These are phyloP conservation scores for Barypeithes pellucidus DNA, from an alignment of 2,888 invertebrate genomes.

Conservation along the genomic window DNA sequence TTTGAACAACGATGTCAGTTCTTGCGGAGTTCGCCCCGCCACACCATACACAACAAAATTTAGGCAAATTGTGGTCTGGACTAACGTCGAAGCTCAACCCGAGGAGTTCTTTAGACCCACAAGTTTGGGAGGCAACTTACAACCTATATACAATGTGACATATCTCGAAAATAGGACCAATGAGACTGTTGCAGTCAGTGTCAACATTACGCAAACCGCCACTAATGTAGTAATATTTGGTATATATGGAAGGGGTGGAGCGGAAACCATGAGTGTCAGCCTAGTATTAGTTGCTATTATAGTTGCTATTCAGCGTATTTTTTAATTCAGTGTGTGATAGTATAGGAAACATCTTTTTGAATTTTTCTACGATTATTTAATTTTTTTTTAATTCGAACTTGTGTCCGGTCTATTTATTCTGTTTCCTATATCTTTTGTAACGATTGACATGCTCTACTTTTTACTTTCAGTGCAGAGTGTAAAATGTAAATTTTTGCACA, in stretches of 20 bases:
- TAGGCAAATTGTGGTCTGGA: constrained; percentile 55
- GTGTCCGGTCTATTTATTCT: too few species aligned
- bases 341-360: neutral
- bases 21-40: constrained; percentile 57
- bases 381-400: neutral
- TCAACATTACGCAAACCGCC: constrained; percentile 35
- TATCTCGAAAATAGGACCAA: constrained; percentile 51
- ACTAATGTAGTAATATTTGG: constrained; percentile 57
- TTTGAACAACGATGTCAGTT: constrained; percentile 49
- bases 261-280: constrained; percentile 27
- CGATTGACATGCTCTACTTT: too few species aligned
- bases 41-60: constrained; percentile 54
- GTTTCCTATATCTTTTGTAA: too few species aligned
- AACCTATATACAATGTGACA: constrained; percentile 54
- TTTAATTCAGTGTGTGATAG: constrained; percentile 10
- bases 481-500: too few species aligned
- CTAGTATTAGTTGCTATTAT: constrained; percentile 18
- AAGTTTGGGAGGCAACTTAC: constrained; percentile 55
- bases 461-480: too few species aligned
- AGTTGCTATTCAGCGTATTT: constrained; percentile 31
- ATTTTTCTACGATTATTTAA: neutral
- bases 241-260: constrained; percentile 50
- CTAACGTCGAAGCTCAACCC: constrained; percentile 37
- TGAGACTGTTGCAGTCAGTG: constrained; percentile 42
- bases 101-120: constrained; percentile 57